A percentile compares a stretch with the other conserved stretches of the same genome.
Evolutionary conservation across 2,113 vertebrate species (phyloP).

Genomic region (Micronisus gabar): DNA sequence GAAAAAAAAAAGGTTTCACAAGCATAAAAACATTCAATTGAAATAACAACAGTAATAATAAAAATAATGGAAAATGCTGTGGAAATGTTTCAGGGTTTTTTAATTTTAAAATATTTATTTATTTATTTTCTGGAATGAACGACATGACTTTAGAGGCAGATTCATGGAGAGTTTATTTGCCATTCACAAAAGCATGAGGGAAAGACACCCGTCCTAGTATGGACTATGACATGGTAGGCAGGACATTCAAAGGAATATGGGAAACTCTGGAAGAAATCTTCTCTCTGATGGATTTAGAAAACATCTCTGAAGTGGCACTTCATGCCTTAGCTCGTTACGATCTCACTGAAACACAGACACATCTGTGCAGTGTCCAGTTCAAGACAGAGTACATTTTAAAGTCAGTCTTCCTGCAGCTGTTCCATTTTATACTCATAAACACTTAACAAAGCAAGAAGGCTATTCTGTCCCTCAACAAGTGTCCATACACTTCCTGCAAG

Average conservation of each 20-base stretch:
- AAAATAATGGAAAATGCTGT: not conserved
- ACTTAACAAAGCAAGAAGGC: not conserved
- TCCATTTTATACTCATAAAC: not conserved
- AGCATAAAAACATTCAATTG: not conserved
- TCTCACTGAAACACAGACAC: not conserved
- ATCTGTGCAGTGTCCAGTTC: not conserved
- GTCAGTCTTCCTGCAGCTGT: not conserved
- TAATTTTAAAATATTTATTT: not conserved
- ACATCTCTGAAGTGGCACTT: not conserved
- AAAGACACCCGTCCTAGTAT: not conserved
- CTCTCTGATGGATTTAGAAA: not conserved
- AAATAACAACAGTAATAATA: not conserved
- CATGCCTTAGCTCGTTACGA: not conserved
- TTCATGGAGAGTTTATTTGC: not conserved
- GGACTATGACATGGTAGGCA: not conserved
- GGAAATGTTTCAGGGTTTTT: not conserved
- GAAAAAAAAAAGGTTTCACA: not conserved
- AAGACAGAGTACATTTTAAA: not conserved
- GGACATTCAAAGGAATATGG: accelerated
- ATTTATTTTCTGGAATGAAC: not conserved
- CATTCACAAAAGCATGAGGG: not conserved
- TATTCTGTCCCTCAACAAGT: not conserved
- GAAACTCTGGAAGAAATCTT: not conserved
- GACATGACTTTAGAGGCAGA: not conserved
- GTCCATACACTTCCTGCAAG: not conserved